Percentiles rank a stretch among this genome's conserved stretches.
Conservation (phyloP, 2,113 vertebrate species). For the Eupsittula cactorum region DNA sequence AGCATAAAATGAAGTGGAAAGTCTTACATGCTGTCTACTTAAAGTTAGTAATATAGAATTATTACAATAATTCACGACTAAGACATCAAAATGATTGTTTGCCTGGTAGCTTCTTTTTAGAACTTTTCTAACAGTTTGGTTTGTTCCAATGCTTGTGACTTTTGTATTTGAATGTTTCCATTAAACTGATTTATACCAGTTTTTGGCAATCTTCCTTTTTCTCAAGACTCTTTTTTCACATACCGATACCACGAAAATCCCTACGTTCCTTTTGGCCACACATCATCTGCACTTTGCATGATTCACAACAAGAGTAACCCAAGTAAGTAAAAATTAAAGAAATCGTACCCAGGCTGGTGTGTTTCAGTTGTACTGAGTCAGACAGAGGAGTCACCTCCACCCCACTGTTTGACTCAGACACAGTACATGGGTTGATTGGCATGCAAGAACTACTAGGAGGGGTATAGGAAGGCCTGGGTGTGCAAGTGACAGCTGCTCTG, state of each 20-base stretch:
- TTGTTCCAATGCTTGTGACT: slow-evolving; percentile 6
- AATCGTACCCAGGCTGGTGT: neutral
- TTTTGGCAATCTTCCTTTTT: neutral
- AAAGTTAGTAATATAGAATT: neutral
- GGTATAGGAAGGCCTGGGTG: fast-evolving
- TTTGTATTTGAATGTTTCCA: slow-evolving; percentile 60
- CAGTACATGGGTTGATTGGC: fast-evolving
- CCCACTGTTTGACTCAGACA: neutral
- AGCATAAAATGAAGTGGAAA: neutral
- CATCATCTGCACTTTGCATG: fast-evolving
- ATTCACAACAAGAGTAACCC: neutral
- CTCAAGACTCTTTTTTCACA: neutral
- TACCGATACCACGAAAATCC: fast-evolving
- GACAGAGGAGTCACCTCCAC: neutral
- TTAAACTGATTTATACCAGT: slow-evolving; percentile 61
- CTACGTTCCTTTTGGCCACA: neutral
- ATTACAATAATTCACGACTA: neutral
- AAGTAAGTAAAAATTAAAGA: neutral
- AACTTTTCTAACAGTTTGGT: neutral
- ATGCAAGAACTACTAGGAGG: neutral
- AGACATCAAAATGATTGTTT: neutral
- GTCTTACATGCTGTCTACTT: neutral
- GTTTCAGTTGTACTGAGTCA: neutral
- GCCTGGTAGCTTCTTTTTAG: neutral
- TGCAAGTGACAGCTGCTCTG: neutral